These are phyloP conservation scores for Avahi laniger DNA, from an alignment of 2,797 vertebrate species.

Conservation along the genomic window DNA sequence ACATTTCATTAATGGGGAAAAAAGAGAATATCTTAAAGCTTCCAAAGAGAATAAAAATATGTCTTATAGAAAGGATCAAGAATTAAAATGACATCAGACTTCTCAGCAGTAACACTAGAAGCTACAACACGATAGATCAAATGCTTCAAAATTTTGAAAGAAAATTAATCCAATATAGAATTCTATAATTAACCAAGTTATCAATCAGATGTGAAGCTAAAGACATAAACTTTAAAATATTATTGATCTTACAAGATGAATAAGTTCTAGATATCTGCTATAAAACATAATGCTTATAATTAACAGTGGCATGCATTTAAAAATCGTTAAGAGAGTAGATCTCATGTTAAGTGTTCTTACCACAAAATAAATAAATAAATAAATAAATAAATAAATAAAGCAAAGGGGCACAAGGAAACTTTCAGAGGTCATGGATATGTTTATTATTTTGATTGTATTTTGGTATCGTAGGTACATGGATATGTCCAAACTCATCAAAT, in stretches of 20 bases:
- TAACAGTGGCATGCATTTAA: background rate
- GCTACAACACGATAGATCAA: background rate
- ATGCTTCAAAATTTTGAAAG: background rate
- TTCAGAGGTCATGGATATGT: background rate
- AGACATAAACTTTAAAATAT: background rate
- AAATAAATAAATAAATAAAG: background rate
- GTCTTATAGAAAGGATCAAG: background rate
- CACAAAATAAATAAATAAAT: background rate
- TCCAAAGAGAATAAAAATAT: background rate
- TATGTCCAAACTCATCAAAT: background rate
- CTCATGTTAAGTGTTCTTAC: background rate
- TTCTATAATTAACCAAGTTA: background rate
- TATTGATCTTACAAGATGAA: background rate
- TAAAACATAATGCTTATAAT: background rate
- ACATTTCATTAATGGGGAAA: background rate
- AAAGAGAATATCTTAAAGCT: background rate
- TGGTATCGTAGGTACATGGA: background rate
- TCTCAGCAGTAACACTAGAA: background rate
- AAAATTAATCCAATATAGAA: background rate
- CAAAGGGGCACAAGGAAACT: background rate
- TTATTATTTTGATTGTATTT: background rate
- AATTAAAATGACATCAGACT: background rate
- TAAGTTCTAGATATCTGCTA: background rate
- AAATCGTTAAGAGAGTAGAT: background rate
- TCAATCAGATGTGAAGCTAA: background rate